Base-by-base conservation (phyloP, 2,113 vertebrate species). In the Pedionomus torquatus region DNA sequence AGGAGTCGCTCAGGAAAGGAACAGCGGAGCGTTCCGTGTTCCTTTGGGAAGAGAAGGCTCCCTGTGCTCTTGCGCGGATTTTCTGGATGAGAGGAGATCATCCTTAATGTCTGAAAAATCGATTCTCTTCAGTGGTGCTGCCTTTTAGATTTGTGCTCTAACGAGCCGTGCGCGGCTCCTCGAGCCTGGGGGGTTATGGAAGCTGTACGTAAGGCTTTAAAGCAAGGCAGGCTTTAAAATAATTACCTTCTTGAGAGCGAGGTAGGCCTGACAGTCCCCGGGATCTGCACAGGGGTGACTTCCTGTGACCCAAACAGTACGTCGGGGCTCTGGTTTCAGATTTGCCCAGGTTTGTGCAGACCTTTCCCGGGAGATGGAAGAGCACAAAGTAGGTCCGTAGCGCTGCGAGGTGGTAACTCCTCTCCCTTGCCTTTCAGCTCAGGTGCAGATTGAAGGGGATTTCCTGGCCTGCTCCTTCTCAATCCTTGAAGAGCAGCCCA, bases 391-490 rank as follows among this genome's bases (percentile, higher is more conserved):
- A 30, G 74, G 46, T 49, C 10, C 76, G 39, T 33, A 48, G 51
- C 10, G 0, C 30, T 87, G 19, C 23, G 6, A 58, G 44, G 31
- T 39, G 64, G 64, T 65, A 76, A 80, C 58, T 85, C 33, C 44
- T 77, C 52, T 78, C 75, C 41, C 43, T 8, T 63, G 81, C 71
- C 11, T 70, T 98, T 43, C 95, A 99, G 99, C 99, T 98, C 99
- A 99, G 98, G 99, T 99, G 90, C 99, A 99, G 93, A 99, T 99
- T 5, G 99, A 99, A 97, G 99, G 99, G 4, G 99, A 99, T 95
- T 99, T 99, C 97, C 98, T 99, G 93, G 99, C 99, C 0, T 99
- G 99, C 88, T 99, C 99, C 66, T 99, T 99, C 98, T 99, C 99
- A 15, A 99, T 99, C 96, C 98, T 99, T 61, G 99, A 99, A 96